phyloP scores from a whole-genome alignment of 2,888 invertebrate genomes.

The Allolobophora icterica region DNA sequence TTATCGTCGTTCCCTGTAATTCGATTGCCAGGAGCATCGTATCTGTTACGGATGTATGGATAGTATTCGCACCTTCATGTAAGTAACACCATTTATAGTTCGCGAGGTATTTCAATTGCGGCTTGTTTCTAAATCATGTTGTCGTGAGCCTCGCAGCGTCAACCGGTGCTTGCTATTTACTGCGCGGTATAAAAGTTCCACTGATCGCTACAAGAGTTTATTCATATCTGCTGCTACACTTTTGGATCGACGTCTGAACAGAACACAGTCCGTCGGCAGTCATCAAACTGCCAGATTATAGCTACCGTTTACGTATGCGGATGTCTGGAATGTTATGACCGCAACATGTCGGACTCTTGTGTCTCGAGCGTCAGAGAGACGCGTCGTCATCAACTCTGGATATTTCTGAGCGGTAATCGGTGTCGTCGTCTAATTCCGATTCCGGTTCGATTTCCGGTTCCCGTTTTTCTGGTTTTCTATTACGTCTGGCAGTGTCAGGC shows the following conservation, averaged over 20 bases:
- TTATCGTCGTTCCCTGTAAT: neutral
- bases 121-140: neutral
- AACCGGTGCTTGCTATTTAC: neutral
- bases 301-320: neutral
- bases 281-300: neutral
- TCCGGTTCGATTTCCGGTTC: neutral
- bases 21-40: neutral
- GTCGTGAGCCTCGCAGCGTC: neutral
- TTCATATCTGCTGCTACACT: neutral
- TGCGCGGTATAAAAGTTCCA: neutral
- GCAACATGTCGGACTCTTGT: neutral
- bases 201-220: neutral
- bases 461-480: neutral
- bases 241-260: neutral
- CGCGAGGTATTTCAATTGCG: neutral
- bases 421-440: neutral
- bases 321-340: neutral
- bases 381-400: neutral
- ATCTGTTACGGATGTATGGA: neutral
- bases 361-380: neutral
- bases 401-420: neutral
- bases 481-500: neutral
- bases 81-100: neutral
- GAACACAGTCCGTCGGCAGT: neutral
- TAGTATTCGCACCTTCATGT: neutral